Evolutionary conservation across 2,113 vertebrate species (phyloP).

Genomic region (Prietella phreatophila): DNA sequence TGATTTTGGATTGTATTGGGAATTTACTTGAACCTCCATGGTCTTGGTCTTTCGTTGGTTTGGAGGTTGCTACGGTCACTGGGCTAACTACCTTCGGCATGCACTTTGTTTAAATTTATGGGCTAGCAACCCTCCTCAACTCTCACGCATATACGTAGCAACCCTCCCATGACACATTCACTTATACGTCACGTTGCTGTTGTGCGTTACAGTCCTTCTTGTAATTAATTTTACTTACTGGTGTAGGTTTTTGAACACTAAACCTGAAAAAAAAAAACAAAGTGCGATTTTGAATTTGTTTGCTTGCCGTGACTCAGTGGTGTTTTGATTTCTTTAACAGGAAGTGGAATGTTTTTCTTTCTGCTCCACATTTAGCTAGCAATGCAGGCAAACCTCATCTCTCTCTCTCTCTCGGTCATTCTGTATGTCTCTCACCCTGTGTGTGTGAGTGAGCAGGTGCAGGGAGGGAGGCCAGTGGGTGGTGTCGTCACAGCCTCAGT

Average conservation of each 20-base stretch:
- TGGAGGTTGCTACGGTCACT: conserved; percentile 65
- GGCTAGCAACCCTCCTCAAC: conserved; percentile 48
- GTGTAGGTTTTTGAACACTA: background rate
- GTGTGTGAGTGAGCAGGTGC: conserved; percentile 68
- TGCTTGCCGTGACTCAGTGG: conserved; percentile 42
- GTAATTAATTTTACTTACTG: background rate
- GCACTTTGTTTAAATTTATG: conserved; percentile 74
- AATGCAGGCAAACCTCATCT: conserved; percentile 33
- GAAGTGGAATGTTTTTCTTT: conserved; percentile 49
- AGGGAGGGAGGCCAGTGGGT: conserved; percentile 71
- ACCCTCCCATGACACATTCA: conserved; percentile 50
- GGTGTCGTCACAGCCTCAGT: conserved; percentile 74
- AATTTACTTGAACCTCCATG: background rate
- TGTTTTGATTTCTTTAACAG: conserved; percentile 46
- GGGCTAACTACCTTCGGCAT: conserved; percentile 65
- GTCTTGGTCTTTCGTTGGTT: background rate
- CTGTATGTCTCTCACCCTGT: conserved; percentile 28
- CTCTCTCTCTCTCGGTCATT: conserved; percentile 18
- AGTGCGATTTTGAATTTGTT: conserved; percentile 33
- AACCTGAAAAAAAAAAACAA: background rate
- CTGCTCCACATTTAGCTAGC: conserved; percentile 50
- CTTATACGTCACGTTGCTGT: conserved; percentile 2
- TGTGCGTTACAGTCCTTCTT: background rate
- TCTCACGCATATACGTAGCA: conserved; percentile 41
- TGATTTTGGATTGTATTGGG: background rate